Conservation (phyloP, 2,797 vertebrate species). For the Peromyscus nudipes region DNA sequence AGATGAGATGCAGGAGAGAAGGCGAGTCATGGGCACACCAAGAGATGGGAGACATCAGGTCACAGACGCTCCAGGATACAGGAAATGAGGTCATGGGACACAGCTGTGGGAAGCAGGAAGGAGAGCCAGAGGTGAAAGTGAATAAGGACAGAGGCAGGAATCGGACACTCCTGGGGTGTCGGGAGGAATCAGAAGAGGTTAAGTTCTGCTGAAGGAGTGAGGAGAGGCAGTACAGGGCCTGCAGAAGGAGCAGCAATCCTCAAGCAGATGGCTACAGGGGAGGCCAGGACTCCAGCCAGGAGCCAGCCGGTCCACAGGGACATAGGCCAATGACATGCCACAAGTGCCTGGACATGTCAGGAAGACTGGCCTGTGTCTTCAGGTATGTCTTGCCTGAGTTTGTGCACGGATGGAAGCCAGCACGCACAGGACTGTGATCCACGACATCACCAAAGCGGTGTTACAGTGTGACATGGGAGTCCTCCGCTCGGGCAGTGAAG, state of each 20-base stretch:
- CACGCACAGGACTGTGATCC: rapidly evolving
- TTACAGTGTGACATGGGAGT: neutral
- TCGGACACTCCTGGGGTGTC: neutral
- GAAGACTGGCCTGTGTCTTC: too few relatives aligned
- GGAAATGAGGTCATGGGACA: neutral
- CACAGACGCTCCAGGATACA: neutral
- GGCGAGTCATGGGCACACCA: neutral
- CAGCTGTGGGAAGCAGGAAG: rapidly evolving
- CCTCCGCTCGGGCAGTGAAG: neutral
- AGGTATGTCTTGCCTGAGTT: neutral
- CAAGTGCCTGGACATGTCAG: neutral
- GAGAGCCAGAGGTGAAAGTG: neutral
- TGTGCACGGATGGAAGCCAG: too few relatives aligned
- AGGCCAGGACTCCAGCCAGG: neutral
- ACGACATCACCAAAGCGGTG: neutral
- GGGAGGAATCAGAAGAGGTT: neutral
- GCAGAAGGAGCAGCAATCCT: neutral
- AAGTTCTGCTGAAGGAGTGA: neutral
- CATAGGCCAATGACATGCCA: rapidly evolving
- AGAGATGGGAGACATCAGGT: neutral
- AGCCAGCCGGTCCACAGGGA: neutral
- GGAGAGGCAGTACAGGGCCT: neutral
- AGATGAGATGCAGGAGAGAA: neutral
- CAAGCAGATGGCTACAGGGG: neutral
- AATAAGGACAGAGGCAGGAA: neutral